Percentiles rank a stretch among this genome's conserved stretches.
phyloP scores from a whole-genome alignment of 2,888 invertebrate genomes.

The Elysia crispata region DNA sequence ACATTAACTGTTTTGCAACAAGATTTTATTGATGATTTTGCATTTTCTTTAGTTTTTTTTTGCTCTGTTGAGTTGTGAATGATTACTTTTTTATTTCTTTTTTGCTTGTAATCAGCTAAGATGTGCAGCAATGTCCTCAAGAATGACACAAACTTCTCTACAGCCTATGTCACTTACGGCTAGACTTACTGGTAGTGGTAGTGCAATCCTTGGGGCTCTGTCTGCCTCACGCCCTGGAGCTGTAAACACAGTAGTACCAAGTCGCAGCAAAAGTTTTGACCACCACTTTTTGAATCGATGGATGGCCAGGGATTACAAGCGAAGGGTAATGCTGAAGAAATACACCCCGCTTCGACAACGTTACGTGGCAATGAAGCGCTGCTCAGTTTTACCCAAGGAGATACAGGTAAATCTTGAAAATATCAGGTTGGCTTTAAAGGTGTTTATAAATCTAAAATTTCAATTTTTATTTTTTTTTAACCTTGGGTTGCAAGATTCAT shows the following conservation, averaged over 20 bases:
- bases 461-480: too few species aligned
- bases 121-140: too few species aligned
- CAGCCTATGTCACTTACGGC: neutral
- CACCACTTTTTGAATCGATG: conserved; percentile 81
- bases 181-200: neutral
- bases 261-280: conserved; percentile 29
- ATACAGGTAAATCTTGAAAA: conserved; percentile 78
- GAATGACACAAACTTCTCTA: too few species aligned
- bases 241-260: conserved; percentile 25
- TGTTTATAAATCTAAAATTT: too few species aligned
- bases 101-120: conserved; percentile 10
- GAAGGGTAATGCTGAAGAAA: conserved; percentile 86
- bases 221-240: too few species aligned
- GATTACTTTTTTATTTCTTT: too few species aligned
- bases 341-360: conserved; percentile 87
- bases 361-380: conserved; percentile 89
- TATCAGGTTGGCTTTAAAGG: too few species aligned
- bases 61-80: too few species aligned
- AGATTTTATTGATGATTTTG: too few species aligned
- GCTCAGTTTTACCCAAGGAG: conserved; percentile 90
- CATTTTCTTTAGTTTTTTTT: too few species aligned
- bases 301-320: conserved; percentile 92
- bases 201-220: conserved; percentile 3
- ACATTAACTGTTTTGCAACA: too few species aligned
- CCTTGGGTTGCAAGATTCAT: too few species aligned